Evolutionary conservation across 2,888 invertebrate species (phyloP).

Genomic region (Cheilosia scutellata): DNA sequence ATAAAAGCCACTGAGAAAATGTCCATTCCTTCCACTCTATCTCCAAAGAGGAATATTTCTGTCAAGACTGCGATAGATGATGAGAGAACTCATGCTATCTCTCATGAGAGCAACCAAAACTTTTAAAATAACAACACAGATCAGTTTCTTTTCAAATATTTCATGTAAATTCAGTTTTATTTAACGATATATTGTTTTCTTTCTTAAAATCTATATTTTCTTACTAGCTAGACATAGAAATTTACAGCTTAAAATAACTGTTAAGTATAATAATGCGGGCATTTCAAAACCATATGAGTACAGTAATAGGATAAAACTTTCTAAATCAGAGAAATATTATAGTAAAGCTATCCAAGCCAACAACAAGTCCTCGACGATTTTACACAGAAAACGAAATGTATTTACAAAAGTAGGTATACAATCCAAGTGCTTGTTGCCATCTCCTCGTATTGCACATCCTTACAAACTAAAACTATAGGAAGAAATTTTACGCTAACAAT

Average conservation of each 20-base stretch:
- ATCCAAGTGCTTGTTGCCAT: slow-evolving; percentile 28
- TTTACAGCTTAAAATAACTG: slow-evolving; percentile 64
- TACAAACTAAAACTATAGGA: slow-evolving; percentile 49
- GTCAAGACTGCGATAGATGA: too few relatives aligned
- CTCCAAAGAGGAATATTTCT: too few relatives aligned
- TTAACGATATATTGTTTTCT: slow-evolving; percentile 41
- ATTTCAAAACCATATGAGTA: slow-evolving; percentile 11
- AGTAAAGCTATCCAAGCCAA: neutral
- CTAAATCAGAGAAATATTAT: neutral
- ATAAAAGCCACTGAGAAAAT: too few relatives aligned
- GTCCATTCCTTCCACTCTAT: too few relatives aligned
- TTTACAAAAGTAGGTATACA: slow-evolving; percentile 43
- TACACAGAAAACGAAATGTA: slow-evolving; percentile 23
- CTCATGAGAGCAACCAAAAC: neutral
- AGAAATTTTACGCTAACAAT: slow-evolving; percentile 72
- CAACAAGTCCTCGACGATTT: slow-evolving; percentile 5
- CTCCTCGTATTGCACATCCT: slow-evolving; percentile 71
- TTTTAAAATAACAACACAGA: slow-evolving; percentile 20
- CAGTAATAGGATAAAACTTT: slow-evolving; percentile 19
- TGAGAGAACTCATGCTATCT: neutral
- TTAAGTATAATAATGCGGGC: slow-evolving; percentile 4
- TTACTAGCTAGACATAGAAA: slow-evolving; percentile 66
- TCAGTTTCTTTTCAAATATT: neutral
- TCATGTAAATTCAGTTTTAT: slow-evolving; percentile 69
- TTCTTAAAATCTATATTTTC: slow-evolving; percentile 35